Evolutionary conservation across 2,888 invertebrate genomes (phyloP).

Genomic region (Tenthredo notha): DNA sequence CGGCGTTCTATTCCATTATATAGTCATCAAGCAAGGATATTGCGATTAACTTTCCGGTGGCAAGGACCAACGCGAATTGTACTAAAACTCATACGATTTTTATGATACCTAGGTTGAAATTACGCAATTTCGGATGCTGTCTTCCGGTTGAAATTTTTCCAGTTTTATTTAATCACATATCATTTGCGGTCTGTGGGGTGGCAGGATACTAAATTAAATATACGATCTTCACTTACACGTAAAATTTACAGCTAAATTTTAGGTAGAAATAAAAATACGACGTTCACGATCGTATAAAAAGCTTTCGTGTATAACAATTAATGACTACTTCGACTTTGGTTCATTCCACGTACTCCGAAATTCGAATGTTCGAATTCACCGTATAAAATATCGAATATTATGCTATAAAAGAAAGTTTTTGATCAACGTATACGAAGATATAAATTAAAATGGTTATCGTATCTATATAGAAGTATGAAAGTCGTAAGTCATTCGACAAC

Average conservation of each 20-base stretch:
- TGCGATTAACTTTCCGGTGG: background rate
- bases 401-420: background rate
- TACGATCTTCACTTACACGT: background rate
- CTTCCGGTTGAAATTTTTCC: constrained; percentile 34
- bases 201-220: background rate
- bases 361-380: background rate
- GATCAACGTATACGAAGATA: background rate
- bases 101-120: background rate
- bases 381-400: background rate
- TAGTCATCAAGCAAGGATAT: background rate
- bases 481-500: background rate
- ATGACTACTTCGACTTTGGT: background rate
- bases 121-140: constrained; percentile 47
- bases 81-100: background rate
- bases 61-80: background rate
- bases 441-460: constrained; percentile 2
- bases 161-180: constrained; percentile 2
- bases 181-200: background rate
- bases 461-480: background rate
- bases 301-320: background rate
- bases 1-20: background rate
- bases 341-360: background rate
- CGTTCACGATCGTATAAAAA: background rate
- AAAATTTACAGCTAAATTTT: background rate
- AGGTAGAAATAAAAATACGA: background rate